phyloP scores from a whole-genome alignment of 1,140 invertebrate species.

The Colletes gigas region DNA sequence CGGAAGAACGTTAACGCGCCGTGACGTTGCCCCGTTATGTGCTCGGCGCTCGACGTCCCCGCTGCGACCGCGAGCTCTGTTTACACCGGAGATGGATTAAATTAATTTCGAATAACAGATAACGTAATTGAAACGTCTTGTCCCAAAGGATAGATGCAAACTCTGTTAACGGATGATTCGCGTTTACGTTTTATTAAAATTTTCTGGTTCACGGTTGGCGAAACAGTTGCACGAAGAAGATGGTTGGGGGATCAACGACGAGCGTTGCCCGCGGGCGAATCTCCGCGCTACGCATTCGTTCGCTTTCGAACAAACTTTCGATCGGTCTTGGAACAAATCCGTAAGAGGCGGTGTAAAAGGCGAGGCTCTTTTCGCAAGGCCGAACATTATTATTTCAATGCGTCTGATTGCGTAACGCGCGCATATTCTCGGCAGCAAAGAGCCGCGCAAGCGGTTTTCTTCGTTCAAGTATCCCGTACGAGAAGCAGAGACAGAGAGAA shows the following conservation, averaged over 20 bases:
- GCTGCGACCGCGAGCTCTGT: constrained; percentile 39
- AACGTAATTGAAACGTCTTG: too few relatives aligned
- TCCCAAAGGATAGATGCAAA: too few relatives aligned
- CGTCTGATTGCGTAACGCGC: constrained; percentile 44
- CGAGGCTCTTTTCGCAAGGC: constrained; percentile 51
- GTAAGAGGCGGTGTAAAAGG: constrained; percentile 7
- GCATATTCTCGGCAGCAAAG: not conserved
- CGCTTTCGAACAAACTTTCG: not conserved
- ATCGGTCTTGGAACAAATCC: not conserved
- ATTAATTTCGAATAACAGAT: too few relatives aligned
- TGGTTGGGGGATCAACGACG: too few relatives aligned
- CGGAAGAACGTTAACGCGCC: constrained; percentile 61
- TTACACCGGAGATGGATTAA: not conserved
- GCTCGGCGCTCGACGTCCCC: constrained; percentile 28
- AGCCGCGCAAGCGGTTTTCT: not conserved
- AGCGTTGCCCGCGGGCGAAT: too few relatives aligned
- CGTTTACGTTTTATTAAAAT: too few relatives aligned
- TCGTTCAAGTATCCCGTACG: not conserved
- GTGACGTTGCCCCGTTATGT: constrained; percentile 66
- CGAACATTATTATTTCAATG: constrained; percentile 40
- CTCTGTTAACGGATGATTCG: too few relatives aligned
- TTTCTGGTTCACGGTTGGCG: too few relatives aligned
- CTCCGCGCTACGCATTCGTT: not conserved
- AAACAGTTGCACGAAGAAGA: too few relatives aligned
- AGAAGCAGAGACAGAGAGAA: too few relatives aligned